phyloP scores from a whole-genome alignment of 1,140 invertebrate genomes.

The Microvelia longipes region DNA sequence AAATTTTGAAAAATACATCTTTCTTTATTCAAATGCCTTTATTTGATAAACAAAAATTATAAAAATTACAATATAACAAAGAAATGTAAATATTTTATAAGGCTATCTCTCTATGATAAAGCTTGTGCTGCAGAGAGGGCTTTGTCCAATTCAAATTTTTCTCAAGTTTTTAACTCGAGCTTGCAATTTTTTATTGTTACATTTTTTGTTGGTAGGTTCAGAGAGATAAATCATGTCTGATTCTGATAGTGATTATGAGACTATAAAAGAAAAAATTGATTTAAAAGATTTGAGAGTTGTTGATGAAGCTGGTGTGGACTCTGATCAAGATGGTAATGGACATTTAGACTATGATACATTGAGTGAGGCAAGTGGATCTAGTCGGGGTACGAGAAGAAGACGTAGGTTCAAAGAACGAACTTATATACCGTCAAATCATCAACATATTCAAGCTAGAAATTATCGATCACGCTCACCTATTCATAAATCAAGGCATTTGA shows the following conservation, averaged over 20 bases:
- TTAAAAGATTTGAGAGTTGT: neutral
- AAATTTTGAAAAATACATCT: too few relatives aligned
- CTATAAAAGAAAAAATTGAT: neutral
- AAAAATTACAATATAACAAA: too few relatives aligned
- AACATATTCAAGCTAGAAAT: slow-evolving; percentile 33
- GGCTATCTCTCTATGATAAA: too few relatives aligned
- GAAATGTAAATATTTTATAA: too few relatives aligned
- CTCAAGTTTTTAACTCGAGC: too few relatives aligned
- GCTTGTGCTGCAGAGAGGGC: too few relatives aligned
- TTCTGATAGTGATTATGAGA: neutral
- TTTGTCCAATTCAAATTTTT: too few relatives aligned
- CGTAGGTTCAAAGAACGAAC: slow-evolving; percentile 44
- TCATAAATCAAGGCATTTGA: slow-evolving; percentile 34
- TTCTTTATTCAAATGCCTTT: too few relatives aligned
- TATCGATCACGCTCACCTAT: slow-evolving; percentile 39
- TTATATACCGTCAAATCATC: slow-evolving; percentile 51
- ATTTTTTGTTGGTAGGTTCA: too few relatives aligned
- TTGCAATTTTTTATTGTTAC: too few relatives aligned
- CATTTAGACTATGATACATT: slow-evolving; percentile 11
- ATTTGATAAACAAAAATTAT: too few relatives aligned
- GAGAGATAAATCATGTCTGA: too few relatives aligned
- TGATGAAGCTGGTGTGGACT: neutral
- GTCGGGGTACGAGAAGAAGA: slow-evolving; percentile 54
- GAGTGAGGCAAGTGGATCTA: slow-evolving; percentile 9
- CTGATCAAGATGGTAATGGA: slow-evolving; percentile 2